These are phyloP conservation scores for Augochlora pura DNA, from an alignment of 1,140 invertebrate genomes.

Conservation along the genomic window DNA sequence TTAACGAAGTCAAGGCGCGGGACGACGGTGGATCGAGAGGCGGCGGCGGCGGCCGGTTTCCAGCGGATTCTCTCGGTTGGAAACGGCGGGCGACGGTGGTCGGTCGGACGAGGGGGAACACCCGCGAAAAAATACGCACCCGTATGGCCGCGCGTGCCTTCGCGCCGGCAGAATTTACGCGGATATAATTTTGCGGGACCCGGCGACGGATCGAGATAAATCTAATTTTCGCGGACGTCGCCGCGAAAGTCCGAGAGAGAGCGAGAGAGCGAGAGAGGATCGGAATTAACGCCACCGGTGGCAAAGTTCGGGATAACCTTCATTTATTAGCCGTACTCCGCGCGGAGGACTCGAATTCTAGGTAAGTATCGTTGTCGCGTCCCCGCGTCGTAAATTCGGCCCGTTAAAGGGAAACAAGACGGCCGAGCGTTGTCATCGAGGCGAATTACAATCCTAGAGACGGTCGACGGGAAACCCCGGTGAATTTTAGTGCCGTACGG, in stretches of 20 bases:
- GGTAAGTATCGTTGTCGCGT: constrained; percentile 8
- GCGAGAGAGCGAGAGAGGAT: background rate
- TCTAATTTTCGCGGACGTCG: constrained; percentile 47
- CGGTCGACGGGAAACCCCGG: too few species aligned
- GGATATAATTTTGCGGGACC: constrained; percentile 43
- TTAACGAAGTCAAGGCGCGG: constrained; percentile 17
- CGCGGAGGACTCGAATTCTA: background rate
- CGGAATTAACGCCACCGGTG: constrained; percentile 34
- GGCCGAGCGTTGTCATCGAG: background rate
- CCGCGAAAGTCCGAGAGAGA: background rate
- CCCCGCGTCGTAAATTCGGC: background rate
- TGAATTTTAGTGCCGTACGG: too few species aligned
- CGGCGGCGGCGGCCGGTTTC: background rate
- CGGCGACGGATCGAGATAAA: constrained; percentile 42
- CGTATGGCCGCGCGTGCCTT: constrained; percentile 26
- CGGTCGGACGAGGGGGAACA: background rate
- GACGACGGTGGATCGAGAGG: background rate
- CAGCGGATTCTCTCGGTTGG: background rate
- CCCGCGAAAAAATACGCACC: constrained; percentile 8
- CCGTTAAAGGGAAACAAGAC: background rate
- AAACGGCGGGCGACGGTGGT: background rate
- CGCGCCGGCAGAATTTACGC: constrained; percentile 35
- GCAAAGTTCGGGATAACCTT: constrained; percentile 34
- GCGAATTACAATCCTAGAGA: too few species aligned
- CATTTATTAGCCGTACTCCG: constrained; percentile 17